Conservation (phyloP, 2,888 invertebrate species). For the Dryadula phaetusa region DNA sequence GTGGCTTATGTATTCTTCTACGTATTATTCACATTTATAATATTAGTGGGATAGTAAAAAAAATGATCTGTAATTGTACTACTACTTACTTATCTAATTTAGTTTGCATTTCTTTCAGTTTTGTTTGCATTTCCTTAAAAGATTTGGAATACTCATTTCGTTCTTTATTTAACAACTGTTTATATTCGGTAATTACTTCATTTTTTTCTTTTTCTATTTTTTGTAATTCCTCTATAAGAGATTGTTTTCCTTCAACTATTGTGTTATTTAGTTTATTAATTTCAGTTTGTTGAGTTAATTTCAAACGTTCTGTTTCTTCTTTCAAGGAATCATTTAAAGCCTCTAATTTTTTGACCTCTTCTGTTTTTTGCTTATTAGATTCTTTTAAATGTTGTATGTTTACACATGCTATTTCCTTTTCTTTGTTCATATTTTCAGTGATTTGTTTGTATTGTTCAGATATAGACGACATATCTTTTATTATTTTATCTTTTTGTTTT, state of each 20-base stretch:
- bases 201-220: conserved; percentile 76
- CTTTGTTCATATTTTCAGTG: conserved; percentile 63
- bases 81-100: conserved; percentile 66
- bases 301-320: conserved; percentile 56
- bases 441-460: conserved; percentile 66
- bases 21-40: no score
- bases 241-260: conserved; percentile 72
- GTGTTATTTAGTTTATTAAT: conserved; percentile 56
- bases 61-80: no score
- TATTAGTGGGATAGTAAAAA: conserved; percentile 12
- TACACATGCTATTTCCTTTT: conserved; percentile 63
- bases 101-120: conserved; percentile 63
- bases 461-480: conserved; percentile 58
- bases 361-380: conserved; percentile 62
- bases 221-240: conserved; percentile 66
- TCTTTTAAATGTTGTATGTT: conserved; percentile 62
- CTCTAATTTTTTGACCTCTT: conserved; percentile 55
- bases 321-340: conserved; percentile 55
- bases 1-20: no score
- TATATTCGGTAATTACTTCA: conserved; percentile 74
- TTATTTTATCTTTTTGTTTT: conserved; percentile 62
- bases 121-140: conserved; percentile 63
- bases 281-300: conserved; percentile 53
- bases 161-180: conserved; percentile 78
- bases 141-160: conserved; percentile 72